Evolutionary conservation across 2,797 vertebrate genomes (phyloP), one percentile per base, ranked within the genome.

Genomic region (Microctenopoma lineatum): DNA sequence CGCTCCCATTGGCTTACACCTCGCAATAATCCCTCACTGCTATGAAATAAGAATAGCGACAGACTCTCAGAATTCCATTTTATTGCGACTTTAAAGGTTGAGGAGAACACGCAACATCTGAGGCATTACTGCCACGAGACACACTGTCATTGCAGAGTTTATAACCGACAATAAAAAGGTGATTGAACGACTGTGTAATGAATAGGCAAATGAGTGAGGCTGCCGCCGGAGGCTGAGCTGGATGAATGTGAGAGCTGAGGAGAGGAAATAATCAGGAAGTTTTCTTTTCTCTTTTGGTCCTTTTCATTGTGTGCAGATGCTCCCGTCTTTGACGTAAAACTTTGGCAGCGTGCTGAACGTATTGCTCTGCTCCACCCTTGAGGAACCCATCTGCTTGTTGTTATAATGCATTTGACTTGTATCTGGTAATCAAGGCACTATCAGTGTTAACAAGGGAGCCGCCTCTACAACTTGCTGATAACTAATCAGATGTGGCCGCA

Each of bases 121-220:
- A 72, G 77, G 46, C 4, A 8, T 41, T 41, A 57, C 56, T 55
- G 77, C 55, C 66, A 50, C 50, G 48, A 59, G 70, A 80, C 27
- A 76, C 63, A 34, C 53, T 29, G 46, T 69, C 65, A 42, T 45
- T 26, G 47, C 18, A 13, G 57, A 69, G 58, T 87, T 85, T 87
- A 86, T 42, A 29, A 50, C 60, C 4, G 39, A 48, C 67, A 69
- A 46, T 83, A 74, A 84, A 84, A 52, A 18, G 47, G 70, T 77
- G 77, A 83, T 84, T 79, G 71, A 84, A 75, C 26, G 68, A 54
- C 50, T 41, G 9, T 54, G 46, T 76, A 75, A 82, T 79, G 66
- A 80, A 73, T 26, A 75, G 73, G 75, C 76, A 68, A 80, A 79
- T 67, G 53, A 62, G 68, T 32, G 59, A 64, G 47, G 45, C 52